Conservation (phyloP, 2,113 vertebrate genomes). For the Acanthochromis polyacanthus region DNA sequence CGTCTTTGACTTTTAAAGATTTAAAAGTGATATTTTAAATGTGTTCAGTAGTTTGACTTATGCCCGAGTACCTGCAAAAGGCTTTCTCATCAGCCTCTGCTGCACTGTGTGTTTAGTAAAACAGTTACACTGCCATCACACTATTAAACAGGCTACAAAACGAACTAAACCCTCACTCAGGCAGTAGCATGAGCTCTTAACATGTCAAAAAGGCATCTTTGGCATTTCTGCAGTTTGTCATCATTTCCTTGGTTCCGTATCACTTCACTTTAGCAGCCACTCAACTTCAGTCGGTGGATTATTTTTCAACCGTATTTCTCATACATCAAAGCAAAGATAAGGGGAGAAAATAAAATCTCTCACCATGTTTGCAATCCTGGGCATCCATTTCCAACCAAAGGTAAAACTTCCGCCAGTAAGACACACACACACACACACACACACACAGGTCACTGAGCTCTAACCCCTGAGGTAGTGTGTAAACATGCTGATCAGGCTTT, state of each 20-base stretch:
- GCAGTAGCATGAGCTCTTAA: background rate
- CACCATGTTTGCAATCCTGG: constrained; percentile 59
- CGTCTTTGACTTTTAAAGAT: background rate
- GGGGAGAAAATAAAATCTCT: constrained; percentile 42
- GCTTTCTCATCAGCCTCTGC: no score
- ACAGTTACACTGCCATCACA: no score
- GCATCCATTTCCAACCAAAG: constrained; percentile 61
- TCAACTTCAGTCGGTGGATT: background rate
- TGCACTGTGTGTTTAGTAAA: background rate
- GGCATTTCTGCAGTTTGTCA: background rate
- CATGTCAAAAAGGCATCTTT: background rate
- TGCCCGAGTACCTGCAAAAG: background rate
- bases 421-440: no score
- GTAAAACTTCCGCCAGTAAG: constrained; percentile 42
- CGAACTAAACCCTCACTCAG: background rate
- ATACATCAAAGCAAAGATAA: background rate
- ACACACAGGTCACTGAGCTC: constrained; percentile 29
- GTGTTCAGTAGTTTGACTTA: background rate
- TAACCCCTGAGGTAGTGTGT: constrained; percentile 7
- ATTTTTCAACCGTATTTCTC: background rate
- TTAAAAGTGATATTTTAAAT: no score
- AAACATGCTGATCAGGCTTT: constrained; percentile 32
- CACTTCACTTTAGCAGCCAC: background rate
- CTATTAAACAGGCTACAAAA: background rate
- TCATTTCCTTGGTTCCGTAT: background rate